phyloP scores from a whole-genome alignment of 2,113 vertebrate species.

The Epinephelus fuscoguttatus region DNA sequence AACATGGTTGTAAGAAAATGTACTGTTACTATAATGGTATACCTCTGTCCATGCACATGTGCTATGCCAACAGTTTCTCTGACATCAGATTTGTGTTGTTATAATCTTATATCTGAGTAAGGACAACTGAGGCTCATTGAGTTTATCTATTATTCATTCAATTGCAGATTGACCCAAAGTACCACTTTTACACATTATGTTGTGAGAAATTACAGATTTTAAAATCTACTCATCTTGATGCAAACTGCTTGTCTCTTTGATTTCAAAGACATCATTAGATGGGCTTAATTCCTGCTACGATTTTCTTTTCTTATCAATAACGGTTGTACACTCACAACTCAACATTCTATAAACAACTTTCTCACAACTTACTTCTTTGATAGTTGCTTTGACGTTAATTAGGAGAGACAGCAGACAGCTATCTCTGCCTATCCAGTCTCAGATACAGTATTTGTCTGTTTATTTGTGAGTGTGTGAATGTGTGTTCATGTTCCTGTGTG shows the following conservation, averaged over 20 bases:
- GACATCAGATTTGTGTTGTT: no score
- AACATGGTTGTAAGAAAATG: no score
- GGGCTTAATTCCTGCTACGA: background rate
- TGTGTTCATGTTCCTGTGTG: conserved; percentile 29
- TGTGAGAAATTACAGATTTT: conserved; percentile 9
- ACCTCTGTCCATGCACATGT: no score
- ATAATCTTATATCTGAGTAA: no score
- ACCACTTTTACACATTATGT: no score
- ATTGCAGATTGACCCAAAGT: no score
- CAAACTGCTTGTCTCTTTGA: background rate
- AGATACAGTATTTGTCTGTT: background rate
- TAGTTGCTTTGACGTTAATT: conserved; percentile 50
- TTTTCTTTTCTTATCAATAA: conserved; percentile 25
- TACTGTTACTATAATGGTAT: no score
- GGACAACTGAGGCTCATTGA: no score
- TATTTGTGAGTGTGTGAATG: conserved; percentile 15
- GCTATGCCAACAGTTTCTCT: no score
- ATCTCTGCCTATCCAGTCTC: background rate
- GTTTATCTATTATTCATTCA: no score
- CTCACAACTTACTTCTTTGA: conserved; percentile 19
- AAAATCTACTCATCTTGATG: background rate
- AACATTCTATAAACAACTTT: conserved; percentile 18
- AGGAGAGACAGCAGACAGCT: conserved; percentile 11
- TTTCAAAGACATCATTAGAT: conserved; percentile 12
- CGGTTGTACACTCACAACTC: conserved; percentile 10